Evolutionary conservation across 2,113 vertebrate genomes (phyloP), one percentile per base, ranked within the genome.

Genomic region (Labeo rohita): DNA sequence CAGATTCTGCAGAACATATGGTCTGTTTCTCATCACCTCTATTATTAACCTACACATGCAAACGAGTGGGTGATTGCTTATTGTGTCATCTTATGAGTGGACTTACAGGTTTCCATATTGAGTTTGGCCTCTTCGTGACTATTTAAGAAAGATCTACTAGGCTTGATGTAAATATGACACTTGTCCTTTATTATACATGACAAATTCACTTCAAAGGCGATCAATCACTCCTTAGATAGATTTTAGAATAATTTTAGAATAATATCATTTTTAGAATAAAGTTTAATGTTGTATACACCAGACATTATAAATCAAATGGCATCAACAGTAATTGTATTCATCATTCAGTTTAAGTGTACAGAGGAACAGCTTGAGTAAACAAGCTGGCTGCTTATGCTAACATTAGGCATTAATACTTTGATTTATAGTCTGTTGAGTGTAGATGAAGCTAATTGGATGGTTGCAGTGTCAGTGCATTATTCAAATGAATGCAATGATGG

Each of bases 381-480:
- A 56, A 74, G 28, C 28, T 39, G 73, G 59, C 59, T 66, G 23
- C 43, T 87, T 77, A 49, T 61, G 73, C 15, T 49, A 74, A 74
- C 43, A 76, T 43, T 28, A 74, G 52, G 21, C 70, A 47, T 2
- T 54, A 83, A 52, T n/a, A 15, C 81, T 68, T 34, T 84, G 43
- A 84, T 76, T 75, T 59, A 84, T 83, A 34, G 23, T 47, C 39
- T 47, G 54, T 74, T 49, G 68, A n/a, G 3, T 61, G 15, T 63
- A 13, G 39, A 76, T 63, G 39, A 76, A 54, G 54, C 70, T 84
- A 84, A 75, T 74, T 74, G 54, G 13, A 21, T 1, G 45, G 72
- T 61, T 56, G 54, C 21, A 76, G 83, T 50, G n/a, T 21, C 83
- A 36, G 83, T 34, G 21, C 11, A 84, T 84, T 54, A 45, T 61